Evolutionary conservation across 2,797 vertebrate species (phyloP).

Genomic region (Platalea minor): DNA sequence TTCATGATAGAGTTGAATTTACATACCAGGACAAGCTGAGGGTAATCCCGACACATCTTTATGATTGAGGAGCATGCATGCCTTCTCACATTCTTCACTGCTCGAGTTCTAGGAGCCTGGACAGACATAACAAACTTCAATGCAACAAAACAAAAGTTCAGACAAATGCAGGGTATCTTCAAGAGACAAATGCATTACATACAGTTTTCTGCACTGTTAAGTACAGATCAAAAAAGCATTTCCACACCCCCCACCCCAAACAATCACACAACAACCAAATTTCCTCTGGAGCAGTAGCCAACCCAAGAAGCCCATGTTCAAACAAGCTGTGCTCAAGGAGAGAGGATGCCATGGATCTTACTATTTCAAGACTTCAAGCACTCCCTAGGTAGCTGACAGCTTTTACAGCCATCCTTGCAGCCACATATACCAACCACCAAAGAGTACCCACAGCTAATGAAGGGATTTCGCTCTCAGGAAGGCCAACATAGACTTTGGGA

Average conservation of each 20-base stretch:
- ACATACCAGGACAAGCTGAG: conserved; percentile 88
- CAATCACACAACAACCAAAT: not conserved
- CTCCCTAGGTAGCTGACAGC: not conserved
- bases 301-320: not conserved
- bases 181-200: not conserved
- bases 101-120: conserved; percentile 87
- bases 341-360: not conserved
- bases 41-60: conserved; percentile 93
- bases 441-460: not conserved
- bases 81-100: conserved; percentile 92
- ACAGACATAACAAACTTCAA: conserved; percentile 48
- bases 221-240: not conserved
- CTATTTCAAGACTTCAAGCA: not conserved
- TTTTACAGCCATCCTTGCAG: not conserved
- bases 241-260: not conserved
- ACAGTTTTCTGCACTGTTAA: not conserved
- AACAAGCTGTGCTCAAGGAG: not conserved
- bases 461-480: not conserved
- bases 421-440: not conserved
- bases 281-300: not conserved
- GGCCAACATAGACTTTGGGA: not conserved
- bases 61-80: conserved; percentile 94
- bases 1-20: not conserved
- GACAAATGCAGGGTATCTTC: conserved; percentile 21
- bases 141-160: conserved; percentile 36